Conservation (phyloP, 2,888 invertebrate species). For the Harpalus rufipes region DNA sequence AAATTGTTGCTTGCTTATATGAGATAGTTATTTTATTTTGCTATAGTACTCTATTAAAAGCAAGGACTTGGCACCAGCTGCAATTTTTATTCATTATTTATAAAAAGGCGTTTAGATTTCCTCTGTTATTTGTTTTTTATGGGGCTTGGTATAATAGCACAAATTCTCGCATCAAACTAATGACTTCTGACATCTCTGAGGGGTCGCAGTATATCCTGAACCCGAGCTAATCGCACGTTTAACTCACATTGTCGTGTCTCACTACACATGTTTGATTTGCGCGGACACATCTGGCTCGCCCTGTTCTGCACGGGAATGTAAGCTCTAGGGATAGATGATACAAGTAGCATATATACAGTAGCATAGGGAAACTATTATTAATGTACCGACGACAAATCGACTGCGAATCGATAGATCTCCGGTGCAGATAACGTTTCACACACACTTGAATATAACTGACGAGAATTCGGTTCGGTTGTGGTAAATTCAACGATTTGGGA, state of each 20-base stretch:
- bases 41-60: too few species aligned
- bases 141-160: not conserved
- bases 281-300: slow-evolving; percentile 41
- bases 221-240: slow-evolving; percentile 50
- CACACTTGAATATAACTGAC: slow-evolving; percentile 73
- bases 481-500: slow-evolving; percentile 11
- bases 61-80: too few species aligned
- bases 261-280: slow-evolving; percentile 51
- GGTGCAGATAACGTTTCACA: slow-evolving; percentile 76
- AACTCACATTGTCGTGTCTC: slow-evolving; percentile 61
- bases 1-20: too few species aligned
- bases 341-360: not conserved
- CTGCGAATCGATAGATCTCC: slow-evolving; percentile 73
- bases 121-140: not conserved
- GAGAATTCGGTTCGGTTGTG: slow-evolving; percentile 51
- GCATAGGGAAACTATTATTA: slow-evolving; percentile 44
- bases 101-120: not conserved
- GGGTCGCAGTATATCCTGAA: slow-evolving; percentile 34
- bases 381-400: slow-evolving; percentile 73
- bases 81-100: too few species aligned
- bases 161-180: slow-evolving; percentile 30
- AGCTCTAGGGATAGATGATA: not conserved
- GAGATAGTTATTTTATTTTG: too few species aligned
- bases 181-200: slow-evolving; percentile 32
- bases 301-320: slow-evolving; percentile 7